These are phyloP conservation scores for Rhabdophis nuchalis DNA, from an alignment of 2,797 vertebrate genomes.

Conservation along the genomic window DNA sequence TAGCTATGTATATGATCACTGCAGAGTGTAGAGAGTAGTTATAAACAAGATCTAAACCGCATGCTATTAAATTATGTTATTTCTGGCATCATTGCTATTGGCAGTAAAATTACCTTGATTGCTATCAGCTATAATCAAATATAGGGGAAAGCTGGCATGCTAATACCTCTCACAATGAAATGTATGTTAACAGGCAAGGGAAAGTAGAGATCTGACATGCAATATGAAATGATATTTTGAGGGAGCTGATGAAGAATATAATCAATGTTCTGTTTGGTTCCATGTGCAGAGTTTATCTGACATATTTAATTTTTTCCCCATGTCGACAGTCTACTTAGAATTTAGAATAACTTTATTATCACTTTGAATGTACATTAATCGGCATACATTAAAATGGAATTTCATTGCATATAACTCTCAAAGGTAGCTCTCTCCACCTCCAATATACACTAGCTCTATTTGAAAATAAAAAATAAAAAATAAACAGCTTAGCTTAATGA, in stretches of 20 bases:
- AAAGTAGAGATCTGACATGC: slow-evolving; percentile 48
- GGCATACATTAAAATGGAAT: too few relatives aligned
- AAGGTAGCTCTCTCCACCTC: too few relatives aligned
- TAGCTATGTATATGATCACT: slow-evolving; percentile 44
- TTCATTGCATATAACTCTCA: too few relatives aligned
- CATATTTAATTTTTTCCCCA: slow-evolving; percentile 50
- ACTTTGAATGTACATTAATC: too few relatives aligned
- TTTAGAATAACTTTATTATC: too few relatives aligned
- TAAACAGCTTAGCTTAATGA: slow-evolving; percentile 21
- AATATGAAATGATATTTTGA: slow-evolving; percentile 53
- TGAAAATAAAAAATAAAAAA: slow-evolving; percentile 2
- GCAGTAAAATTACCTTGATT: slow-evolving; percentile 74
- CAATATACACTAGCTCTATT: neutral
- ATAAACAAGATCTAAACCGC: slow-evolving; percentile 33
- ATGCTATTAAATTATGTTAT: slow-evolving; percentile 53
- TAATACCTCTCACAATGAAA: slow-evolving; percentile 46
- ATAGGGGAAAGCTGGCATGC: slow-evolving; percentile 69
- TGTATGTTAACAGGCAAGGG: slow-evolving; percentile 38
- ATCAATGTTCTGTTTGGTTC: slow-evolving; percentile 51
- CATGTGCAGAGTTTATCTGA: slow-evolving; percentile 38
- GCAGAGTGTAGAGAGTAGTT: slow-evolving; percentile 30
- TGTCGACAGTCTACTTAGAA: slow-evolving; percentile 37
- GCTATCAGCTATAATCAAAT: slow-evolving; percentile 82
- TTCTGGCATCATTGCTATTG: slow-evolving; percentile 72
- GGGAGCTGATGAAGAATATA: slow-evolving; percentile 57